A percentile compares a stretch with the other conserved stretches of the same genome.
phyloP scores from a whole-genome alignment of 2,888 invertebrate genomes.

The Linnaemya tessellans region DNA sequence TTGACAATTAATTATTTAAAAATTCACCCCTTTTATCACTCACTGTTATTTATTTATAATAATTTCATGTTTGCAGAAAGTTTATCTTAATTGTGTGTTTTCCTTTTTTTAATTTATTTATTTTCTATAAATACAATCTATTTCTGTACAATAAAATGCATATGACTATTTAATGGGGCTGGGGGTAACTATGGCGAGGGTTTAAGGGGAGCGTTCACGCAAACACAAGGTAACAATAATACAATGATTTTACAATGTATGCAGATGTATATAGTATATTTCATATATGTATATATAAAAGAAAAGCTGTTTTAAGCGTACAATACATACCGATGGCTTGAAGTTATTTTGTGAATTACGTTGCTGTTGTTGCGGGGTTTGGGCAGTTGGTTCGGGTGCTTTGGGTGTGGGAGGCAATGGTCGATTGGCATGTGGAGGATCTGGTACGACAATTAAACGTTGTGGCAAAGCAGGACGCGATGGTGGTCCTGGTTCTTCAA shows the following conservation, averaged over 20 bases:
- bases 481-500: conserved; percentile 93
- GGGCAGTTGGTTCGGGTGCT: conserved; percentile 80
- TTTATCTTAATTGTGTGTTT: conserved; percentile 41
- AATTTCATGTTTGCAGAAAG: conserved; percentile 46
- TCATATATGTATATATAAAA: not conserved
- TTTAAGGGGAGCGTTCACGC: conserved; percentile 15
- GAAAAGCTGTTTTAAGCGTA: conserved; percentile 15
- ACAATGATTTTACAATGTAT: conserved; percentile 30
- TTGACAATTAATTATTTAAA: not conserved
- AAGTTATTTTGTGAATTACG: conserved; percentile 93
- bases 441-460: conserved; percentile 95
- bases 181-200: conserved; percentile 15
- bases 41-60: conserved; percentile 29
- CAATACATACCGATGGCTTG: conserved; percentile 91
- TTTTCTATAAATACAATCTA: conserved; percentile 30
- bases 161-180: conserved; percentile 20
- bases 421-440: conserved; percentile 85
- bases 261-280: not conserved
- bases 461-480: conserved; percentile 95
- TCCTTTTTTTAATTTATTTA: not conserved
- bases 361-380: conserved; percentile 87
- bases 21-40: conserved; percentile 20
- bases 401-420: conserved; percentile 83
- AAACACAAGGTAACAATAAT: conserved; percentile 54
- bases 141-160: conserved; percentile 52